Evolutionary conservation across 2,113 vertebrate species (phyloP).

Genomic region (Perca schrenkii): DNA sequence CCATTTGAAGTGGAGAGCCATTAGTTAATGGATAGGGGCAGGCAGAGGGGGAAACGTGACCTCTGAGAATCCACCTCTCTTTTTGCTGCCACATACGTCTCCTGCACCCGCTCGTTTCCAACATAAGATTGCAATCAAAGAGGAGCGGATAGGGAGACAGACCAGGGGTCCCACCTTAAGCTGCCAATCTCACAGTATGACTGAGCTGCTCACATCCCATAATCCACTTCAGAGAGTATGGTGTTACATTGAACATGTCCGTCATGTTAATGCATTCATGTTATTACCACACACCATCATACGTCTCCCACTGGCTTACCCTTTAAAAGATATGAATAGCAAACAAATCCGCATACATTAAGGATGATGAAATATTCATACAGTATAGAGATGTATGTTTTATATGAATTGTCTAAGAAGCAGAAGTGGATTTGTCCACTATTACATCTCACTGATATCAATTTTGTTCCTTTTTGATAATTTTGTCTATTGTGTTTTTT

Average conservation of each 20-base stretch:
- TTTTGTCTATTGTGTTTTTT: background rate
- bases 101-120: conserved; percentile 26
- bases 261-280: conserved; percentile 56
- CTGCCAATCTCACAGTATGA: conserved; percentile 66
- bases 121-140: conserved; percentile 67
- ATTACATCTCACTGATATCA: background rate
- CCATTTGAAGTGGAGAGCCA: conserved; percentile 66
- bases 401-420: background rate
- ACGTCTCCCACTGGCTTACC: conserved; percentile 1
- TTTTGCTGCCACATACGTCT: background rate
- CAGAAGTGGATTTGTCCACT: background rate
- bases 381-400: background rate
- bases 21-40: conserved; percentile 69
- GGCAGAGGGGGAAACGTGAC: conserved; percentile 45
- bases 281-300: conserved; percentile 44
- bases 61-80: conserved; percentile 49
- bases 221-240: conserved; percentile 53
- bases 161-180: conserved; percentile 58
- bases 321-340: conserved; percentile 12
- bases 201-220: conserved; percentile 50
- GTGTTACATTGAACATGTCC: conserved; percentile 46
- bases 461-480: background rate
- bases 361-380: conserved; percentile 18
- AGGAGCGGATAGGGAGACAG: conserved; percentile 40
- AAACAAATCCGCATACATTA: conserved; percentile 24